These are phyloP conservation scores for Mormyrus lacerda DNA, from an alignment of 2,113 vertebrate species.

Conservation along the genomic window DNA sequence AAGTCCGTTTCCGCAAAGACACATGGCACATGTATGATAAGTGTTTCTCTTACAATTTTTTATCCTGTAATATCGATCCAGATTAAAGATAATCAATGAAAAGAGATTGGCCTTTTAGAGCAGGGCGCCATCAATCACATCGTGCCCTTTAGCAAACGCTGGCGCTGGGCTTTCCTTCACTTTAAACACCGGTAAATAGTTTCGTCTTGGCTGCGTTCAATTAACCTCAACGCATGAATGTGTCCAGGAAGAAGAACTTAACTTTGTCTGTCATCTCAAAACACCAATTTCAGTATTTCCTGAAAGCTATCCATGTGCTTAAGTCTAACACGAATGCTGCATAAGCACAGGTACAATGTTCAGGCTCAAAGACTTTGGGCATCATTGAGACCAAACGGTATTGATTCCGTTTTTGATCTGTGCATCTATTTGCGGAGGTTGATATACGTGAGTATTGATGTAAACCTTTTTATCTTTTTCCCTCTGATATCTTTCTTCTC, in stretches of 20 bases:
- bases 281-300: neutral
- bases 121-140: conserved; percentile 39
- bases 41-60: conserved; percentile 6
- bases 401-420: conserved; percentile 8
- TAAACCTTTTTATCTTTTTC: neutral
- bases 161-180: neutral
- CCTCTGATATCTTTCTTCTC: neutral
- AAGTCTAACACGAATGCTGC: neutral
- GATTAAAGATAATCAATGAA: conserved; percentile 41
- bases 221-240: conserved; percentile 1
- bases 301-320: neutral
- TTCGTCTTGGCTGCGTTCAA: neutral
- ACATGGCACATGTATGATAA: conserved; percentile 21
- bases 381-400: conserved; percentile 5
- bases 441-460: conserved; percentile 9
- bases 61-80: conserved; percentile 33
- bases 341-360: neutral
- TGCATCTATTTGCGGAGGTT: conserved; percentile 2
- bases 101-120: conserved; percentile 39
- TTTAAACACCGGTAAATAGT: neutral
- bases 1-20: neutral
- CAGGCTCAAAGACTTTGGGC: neutral
- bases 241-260: neutral
- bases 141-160: conserved; percentile 33
- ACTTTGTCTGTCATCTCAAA: neutral